Evolutionary conservation across 2,888 invertebrate genomes (phyloP), one percentile per base, ranked within the genome.

Genomic region (Oxyteleia sp.): DNA sequence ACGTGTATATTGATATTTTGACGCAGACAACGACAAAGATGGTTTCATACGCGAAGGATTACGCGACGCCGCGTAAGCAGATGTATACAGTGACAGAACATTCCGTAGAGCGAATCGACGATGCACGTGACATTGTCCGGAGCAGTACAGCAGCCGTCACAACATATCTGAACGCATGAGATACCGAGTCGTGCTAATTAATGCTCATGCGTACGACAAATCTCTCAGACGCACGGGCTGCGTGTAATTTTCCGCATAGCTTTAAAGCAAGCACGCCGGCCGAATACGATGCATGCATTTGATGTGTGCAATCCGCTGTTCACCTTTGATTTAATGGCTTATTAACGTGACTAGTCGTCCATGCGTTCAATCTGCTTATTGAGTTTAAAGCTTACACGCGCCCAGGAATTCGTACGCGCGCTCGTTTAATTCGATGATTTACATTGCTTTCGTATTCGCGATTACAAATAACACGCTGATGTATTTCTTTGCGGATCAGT

Each of bases 321-420:
- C 88, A 87, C 87, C 88, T 90, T 90, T 90, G 90, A 90, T 90
- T 90, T 90, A 90, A 90, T 90, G 88, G 88, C 89, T 89, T 89
- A 90, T 90, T 90, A 90, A 89, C 88, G 88, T 81, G 89, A 86
- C 86, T 86, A 88, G 84, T 87, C 88, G 85, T 74, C 82, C 86
- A 80, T 84, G 86, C 86, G 84, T 87, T 82, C 76, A 83, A 87
- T 87, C 80, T 85, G 87, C 87, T 87, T 86, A 88, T 87, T 86
- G 84, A 82, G 85, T 86, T 85, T 71, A 71, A 82, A 78, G 76
- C 74, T 68, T 74, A 78, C 63, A 51, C 61, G 57, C 75, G 51
- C 43, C 55, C 75, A 57, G 82, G 72, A 78, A 78, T 78, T 71
- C 45, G 69, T 68, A 26, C 38, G 66, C 59, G 66, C 64, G 71